phyloP scores from a whole-genome alignment of 1,140 invertebrate species.

The Drosophila jambulina region DNA sequence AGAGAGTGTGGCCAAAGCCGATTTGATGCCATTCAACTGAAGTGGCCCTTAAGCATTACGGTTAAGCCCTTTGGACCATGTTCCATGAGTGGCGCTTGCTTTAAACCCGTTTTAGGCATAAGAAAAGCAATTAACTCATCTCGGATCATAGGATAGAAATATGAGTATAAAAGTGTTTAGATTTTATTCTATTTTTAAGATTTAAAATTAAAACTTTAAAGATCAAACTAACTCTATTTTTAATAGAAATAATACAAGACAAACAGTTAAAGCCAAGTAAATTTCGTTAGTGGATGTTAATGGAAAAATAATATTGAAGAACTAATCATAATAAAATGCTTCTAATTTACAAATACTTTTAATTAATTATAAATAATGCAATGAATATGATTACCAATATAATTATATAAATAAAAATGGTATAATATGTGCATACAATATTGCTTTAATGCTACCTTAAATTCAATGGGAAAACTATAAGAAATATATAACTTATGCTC shows the following conservation, averaged over 20 bases:
- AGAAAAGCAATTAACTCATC: constrained; percentile 10
- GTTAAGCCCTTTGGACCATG: constrained; percentile 31
- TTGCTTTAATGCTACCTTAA: too few relatives aligned
- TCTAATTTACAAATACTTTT: too few relatives aligned
- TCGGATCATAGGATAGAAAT: too few relatives aligned
- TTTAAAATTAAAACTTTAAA: neutral
- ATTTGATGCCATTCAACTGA: constrained; percentile 36
- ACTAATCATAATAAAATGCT: too few relatives aligned
- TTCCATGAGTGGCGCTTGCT: constrained; percentile 17
- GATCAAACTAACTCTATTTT: neutral
- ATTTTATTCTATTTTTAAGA: neutral
- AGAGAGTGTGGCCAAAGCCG: constrained; percentile 31
- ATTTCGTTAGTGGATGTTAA: too few relatives aligned
- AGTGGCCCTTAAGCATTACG: constrained; percentile 19
- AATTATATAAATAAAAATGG: neutral
- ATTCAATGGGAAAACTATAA: neutral
- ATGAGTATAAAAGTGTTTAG: neutral
- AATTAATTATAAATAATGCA: too few relatives aligned
- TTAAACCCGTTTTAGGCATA: neutral
- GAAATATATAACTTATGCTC: neutral
- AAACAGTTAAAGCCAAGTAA: neutral
- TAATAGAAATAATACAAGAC: neutral
- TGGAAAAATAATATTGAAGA: too few relatives aligned
- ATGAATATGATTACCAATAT: neutral
- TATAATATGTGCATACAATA: neutral